These are phyloP conservation scores for Leucania comma DNA, from an alignment of 2,888 invertebrate genomes.

Conservation along the genomic window DNA sequence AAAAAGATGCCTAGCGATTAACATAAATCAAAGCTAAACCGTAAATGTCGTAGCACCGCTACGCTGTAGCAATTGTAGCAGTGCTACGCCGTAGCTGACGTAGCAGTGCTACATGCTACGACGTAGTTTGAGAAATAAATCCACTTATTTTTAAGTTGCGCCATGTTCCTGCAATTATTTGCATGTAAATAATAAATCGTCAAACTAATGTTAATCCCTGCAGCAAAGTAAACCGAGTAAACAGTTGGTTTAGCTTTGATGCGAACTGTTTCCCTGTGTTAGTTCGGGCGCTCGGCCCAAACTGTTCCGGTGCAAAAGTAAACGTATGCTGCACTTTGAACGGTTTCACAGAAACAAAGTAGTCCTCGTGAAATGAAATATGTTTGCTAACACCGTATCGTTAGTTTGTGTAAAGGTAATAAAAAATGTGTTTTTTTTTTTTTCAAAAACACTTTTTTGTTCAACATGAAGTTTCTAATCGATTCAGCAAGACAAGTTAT, in stretches of 20 bases:
- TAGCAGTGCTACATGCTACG: neutral
- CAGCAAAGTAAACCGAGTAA: constrained; percentile 9
- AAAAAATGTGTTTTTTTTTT: neutral
- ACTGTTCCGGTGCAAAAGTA: constrained; percentile 37
- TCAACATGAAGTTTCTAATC: neutral
- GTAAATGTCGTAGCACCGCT: constrained; percentile 16
- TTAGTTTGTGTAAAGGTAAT: neutral
- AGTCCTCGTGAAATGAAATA: constrained; percentile 27
- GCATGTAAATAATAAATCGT: neutral
- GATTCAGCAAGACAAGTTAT: neutral
- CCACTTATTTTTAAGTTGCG: too few relatives aligned
- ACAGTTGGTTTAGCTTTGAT: constrained; percentile 14
- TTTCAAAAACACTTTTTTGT: neutral
- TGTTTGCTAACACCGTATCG: neutral
- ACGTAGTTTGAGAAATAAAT: neutral
- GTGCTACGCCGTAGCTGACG: constrained; percentile 12
- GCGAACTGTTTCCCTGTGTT: constrained; percentile 16
- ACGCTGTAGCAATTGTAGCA: neutral
- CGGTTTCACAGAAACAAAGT: constrained; percentile 17
- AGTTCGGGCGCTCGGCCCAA: constrained; percentile 28
- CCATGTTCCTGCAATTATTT: neutral
- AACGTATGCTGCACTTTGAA: constrained; percentile 41
- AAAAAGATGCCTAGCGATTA: neutral
- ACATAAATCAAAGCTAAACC: neutral
- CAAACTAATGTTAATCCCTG: neutral